phyloP scores from a whole-genome alignment of 2,113 vertebrate genomes.

The Oreochromis aureus region DNA sequence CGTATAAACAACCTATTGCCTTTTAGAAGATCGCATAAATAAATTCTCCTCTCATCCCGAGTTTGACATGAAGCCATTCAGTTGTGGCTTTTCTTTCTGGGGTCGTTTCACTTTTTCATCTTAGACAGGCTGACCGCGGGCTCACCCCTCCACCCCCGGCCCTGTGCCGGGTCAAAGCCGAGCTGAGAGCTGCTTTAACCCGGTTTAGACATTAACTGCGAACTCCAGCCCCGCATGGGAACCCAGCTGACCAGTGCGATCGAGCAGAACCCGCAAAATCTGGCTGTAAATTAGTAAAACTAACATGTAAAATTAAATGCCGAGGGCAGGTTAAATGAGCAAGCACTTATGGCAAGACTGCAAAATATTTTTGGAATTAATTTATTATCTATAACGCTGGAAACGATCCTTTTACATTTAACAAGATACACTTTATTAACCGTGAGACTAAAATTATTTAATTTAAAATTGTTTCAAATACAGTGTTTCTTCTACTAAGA shows the following conservation, averaged over 20 bases:
- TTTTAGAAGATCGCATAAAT: background rate
- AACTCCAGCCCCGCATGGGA: constrained; percentile 41
- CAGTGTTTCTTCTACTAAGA: background rate
- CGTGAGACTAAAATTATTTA: background rate
- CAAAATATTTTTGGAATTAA: background rate
- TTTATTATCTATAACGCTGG: background rate
- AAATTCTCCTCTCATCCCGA: background rate
- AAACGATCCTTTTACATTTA: background rate
- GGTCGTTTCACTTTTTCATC: constrained; percentile 75
- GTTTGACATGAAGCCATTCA: constrained; percentile 54
- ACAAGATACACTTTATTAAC: background rate
- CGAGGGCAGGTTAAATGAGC: background rate
- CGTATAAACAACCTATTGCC: background rate
- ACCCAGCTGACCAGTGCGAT: background rate
- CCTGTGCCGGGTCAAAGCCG: constrained; percentile 70
- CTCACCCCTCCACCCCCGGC: constrained; percentile 67
- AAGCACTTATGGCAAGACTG: background rate
- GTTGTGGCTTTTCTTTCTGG: constrained; percentile 57
- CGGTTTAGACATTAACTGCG: constrained; percentile 71
- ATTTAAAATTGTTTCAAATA: background rate
- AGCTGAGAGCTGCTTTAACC: constrained; percentile 60
- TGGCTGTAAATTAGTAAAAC: background rate
- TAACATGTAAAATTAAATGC: background rate
- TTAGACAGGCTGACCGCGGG: constrained; percentile 73
- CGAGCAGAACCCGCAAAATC: accelerated